phyloP scores from a whole-genome alignment of 64 coral and sea anemone genomes.

The Pachyseris speciosa region DNA sequence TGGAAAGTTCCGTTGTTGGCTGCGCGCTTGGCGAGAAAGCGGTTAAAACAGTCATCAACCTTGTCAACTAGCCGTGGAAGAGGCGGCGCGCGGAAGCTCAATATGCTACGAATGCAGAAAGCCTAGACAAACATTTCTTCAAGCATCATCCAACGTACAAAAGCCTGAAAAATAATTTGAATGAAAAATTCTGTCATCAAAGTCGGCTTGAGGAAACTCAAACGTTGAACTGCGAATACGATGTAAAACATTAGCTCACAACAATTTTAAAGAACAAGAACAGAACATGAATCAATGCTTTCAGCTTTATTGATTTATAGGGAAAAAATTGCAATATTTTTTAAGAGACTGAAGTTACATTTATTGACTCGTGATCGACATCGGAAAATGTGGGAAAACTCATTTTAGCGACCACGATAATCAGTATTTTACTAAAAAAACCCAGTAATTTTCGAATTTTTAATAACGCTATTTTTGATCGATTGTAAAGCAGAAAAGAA shows the following conservation, averaged over 20 bases:
- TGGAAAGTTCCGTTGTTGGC: not conserved
- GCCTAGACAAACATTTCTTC: not conserved
- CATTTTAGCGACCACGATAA: not conserved
- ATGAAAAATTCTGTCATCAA: not conserved
- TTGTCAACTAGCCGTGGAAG: no score
- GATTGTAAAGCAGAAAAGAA: not conserved
- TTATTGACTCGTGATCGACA: not conserved
- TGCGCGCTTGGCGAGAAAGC: no score
- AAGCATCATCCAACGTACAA: not conserved
- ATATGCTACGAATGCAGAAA: no score
- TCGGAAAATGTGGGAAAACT: no score
- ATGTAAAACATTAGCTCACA: no score
- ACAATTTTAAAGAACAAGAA: no score
- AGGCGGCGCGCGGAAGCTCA: not conserved
- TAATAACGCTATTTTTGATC: not conserved
- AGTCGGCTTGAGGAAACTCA: no score
- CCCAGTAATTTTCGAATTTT: not conserved
- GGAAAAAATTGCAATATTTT: not conserved
- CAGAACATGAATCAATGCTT: no score
- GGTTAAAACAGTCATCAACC: no score
- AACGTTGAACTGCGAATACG: not conserved
- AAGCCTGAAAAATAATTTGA: not conserved
- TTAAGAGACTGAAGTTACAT: not conserved
- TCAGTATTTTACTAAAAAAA: not conserved
- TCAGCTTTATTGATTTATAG: no score